phyloP scores from a whole-genome alignment of 2,888 invertebrate species.

The Parascotia fuliginaria region DNA sequence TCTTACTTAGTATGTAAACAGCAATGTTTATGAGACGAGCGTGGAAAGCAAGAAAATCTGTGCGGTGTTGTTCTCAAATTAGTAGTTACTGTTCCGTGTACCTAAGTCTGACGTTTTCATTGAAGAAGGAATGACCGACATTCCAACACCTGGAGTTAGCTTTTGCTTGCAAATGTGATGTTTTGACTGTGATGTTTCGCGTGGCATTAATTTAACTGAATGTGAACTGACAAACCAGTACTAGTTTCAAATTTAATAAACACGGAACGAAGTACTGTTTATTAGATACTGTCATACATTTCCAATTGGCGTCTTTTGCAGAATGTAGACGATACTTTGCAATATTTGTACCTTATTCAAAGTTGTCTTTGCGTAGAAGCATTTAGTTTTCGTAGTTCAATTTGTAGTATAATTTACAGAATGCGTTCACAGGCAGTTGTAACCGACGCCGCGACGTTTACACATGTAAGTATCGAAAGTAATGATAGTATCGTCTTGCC shows the following conservation, averaged over 20 bases:
- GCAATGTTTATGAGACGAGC: conserved; percentile 40
- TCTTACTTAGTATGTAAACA: conserved; percentile 43
- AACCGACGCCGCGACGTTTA: not conserved
- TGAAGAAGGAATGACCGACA: conserved; percentile 51
- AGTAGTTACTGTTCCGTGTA: conserved; percentile 35
- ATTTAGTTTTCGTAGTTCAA: no score
- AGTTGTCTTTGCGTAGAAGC: no score
- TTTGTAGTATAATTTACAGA: no score
- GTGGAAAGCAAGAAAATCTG: conserved; percentile 54
- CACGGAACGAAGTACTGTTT: no score
- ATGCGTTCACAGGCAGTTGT: not conserved
- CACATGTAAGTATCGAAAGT: conserved; percentile 1
- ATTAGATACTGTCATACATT: no score
- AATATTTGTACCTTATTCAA: no score
- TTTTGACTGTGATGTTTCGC: conserved; percentile 16
- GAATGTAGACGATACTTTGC: no score
- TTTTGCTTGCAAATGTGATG: conserved; percentile 35
- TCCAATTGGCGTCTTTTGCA: no score
- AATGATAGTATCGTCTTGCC: conserved; percentile 36
- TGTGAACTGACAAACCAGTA: no score
- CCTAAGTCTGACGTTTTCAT: conserved; percentile 20
- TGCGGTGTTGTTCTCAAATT: conserved; percentile 48
- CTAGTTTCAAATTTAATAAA: no score
- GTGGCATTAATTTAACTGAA: conserved; percentile 13
- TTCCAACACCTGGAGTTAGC: conserved; percentile 28